These are phyloP conservation scores for Candoia aspera DNA, from an alignment of 2,113 vertebrate species.

Conservation along the genomic window DNA sequence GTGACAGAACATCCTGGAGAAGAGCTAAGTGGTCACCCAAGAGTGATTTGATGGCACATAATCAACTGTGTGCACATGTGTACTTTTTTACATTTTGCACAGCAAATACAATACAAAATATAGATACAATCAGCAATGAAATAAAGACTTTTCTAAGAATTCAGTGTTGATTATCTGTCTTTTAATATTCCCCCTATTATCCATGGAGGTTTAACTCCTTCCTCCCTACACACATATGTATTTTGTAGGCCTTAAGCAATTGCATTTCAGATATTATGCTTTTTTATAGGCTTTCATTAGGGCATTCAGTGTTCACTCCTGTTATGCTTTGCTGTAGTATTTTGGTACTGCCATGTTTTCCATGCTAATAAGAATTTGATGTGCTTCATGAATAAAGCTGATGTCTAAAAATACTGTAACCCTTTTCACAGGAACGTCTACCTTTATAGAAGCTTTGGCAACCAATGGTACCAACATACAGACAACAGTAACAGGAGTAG, in stretches of 20 bases:
- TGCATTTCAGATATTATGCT: neutral
- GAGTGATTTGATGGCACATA: neutral
- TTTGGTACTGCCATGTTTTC: neutral
- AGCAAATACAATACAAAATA: too few species aligned
- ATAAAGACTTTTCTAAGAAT: neutral
- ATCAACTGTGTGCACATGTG: neutral
- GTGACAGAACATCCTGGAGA: neutral
- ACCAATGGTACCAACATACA: slow-evolving; percentile 83
- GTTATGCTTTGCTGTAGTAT: neutral
- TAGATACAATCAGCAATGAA: neutral
- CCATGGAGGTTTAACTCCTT: neutral
- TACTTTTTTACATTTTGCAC: neutral
- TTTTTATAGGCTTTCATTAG: neutral
- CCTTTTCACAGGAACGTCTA: slow-evolving; percentile 78
- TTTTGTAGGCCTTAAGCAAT: neutral
- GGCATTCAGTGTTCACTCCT: neutral
- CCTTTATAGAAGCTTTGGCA: slow-evolving; percentile 83
- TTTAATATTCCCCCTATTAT: neutral
- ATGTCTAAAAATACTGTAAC: slow-evolving; percentile 39
- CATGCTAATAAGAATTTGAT: neutral
- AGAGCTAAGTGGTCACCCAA: neutral
- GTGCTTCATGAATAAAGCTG: neutral
- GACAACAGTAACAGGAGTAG: slow-evolving; percentile 76
- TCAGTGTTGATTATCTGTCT: neutral
- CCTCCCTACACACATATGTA: neutral